These are phyloP conservation scores for Copidosoma floridanum DNA, from an alignment of 1,140 invertebrate species.

Conservation along the genomic window DNA sequence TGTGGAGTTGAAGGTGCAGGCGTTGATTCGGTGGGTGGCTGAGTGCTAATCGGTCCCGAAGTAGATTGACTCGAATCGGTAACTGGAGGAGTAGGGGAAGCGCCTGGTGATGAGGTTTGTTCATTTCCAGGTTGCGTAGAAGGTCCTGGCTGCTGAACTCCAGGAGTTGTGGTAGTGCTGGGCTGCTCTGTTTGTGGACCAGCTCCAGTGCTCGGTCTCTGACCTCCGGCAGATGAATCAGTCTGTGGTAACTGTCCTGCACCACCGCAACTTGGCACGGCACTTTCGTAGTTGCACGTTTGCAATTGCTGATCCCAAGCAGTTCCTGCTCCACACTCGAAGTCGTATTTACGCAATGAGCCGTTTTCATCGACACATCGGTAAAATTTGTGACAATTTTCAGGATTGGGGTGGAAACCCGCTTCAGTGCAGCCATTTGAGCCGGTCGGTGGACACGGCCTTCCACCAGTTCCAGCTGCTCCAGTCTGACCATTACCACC, in stretches of 20 bases:
- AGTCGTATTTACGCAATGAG: conserved; percentile 45
- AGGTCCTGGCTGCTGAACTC: not conserved
- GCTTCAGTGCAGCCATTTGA: conserved; percentile 65
- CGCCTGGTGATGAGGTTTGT: not conserved
- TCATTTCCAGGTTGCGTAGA: not conserved
- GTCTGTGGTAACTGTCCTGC: not conserved
- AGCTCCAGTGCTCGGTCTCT: not conserved
- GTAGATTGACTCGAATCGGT: not conserved
- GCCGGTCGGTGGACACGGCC: conserved; percentile 52
- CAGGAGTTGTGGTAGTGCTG: not conserved
- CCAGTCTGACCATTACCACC: not conserved
- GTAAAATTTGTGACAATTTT: conserved; percentile 62
- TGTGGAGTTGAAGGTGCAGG: not conserved
- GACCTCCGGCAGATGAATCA: not conserved
- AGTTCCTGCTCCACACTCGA: conserved; percentile 45
- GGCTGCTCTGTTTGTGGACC: not conserved
- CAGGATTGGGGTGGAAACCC: conserved; percentile 66
- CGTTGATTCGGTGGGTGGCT: not conserved
- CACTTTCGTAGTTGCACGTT: conserved; percentile 50
- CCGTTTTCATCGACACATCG: conserved; percentile 54
- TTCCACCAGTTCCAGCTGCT: conserved; percentile 16
- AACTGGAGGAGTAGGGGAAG: not conserved
- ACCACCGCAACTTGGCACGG: conserved; percentile 51
- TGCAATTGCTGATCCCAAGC: conserved; percentile 50
- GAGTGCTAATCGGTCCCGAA: not conserved